Evolutionary conservation across 2,888 invertebrate species (phyloP).

Genomic region (Nymphalis urticae): DNA sequence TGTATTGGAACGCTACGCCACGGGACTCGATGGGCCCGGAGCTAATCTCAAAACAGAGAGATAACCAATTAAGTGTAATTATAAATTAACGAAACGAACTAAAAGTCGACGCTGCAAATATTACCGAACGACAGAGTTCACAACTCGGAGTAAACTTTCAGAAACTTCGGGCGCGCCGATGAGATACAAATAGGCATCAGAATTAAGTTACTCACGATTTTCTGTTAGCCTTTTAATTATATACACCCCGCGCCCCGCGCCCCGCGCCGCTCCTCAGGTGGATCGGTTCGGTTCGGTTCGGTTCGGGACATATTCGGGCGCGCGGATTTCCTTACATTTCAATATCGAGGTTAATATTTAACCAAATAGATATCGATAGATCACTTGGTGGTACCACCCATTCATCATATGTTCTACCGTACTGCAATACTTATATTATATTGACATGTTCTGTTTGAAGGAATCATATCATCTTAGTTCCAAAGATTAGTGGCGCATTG

Average conservation of each 20-base stretch:
- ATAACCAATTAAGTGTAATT: constrained; percentile 73
- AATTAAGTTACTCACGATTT: constrained; percentile 74
- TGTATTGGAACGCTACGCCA: too few species aligned
- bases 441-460: neutral
- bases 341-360: neutral
- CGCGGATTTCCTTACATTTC: neutral
- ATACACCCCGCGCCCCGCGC: constrained; percentile 46
- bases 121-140: constrained; percentile 63
- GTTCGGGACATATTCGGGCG: neutral
- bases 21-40: constrained; percentile 12
- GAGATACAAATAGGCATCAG: constrained; percentile 79
- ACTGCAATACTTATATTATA: neutral
- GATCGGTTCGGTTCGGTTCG: constrained; percentile 25
- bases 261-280: constrained; percentile 55
- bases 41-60: constrained; percentile 40
- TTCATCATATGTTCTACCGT: neutral
- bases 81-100: constrained; percentile 69
- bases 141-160: constrained; percentile 55
- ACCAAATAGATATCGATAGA: too few species aligned
- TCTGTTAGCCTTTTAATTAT: constrained; percentile 80
- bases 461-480: too few species aligned
- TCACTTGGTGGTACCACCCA: too few species aligned
- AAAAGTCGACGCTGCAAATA: constrained; percentile 72
- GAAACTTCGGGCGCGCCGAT: constrained; percentile 41
- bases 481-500: too few species aligned